A percentile compares a stretch with the other conserved stretches of the same genome.
Evolutionary conservation across 2,113 vertebrate species (phyloP).

Genomic region (Miniopterus natalensis): DNA sequence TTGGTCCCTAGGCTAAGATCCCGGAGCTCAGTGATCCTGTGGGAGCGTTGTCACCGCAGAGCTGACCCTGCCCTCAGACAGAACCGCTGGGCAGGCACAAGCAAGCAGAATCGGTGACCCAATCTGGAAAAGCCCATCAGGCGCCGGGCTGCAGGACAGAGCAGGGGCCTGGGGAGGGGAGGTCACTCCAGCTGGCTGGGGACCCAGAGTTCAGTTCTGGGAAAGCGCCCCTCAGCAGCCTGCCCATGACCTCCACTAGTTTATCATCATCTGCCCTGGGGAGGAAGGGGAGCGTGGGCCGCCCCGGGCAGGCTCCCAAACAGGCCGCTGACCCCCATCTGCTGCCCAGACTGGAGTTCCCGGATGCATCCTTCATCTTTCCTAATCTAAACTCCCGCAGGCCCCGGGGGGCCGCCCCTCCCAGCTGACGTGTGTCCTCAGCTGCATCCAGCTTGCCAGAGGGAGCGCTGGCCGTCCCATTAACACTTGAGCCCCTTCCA

Average conservation of each 20-base stretch:
- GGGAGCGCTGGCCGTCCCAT: neutral
- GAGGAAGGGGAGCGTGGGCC: neutral
- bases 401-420: neutral
- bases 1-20: neutral
- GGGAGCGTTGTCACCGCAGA: rapidly evolving
- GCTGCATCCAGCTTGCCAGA: neutral
- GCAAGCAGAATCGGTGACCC: neutral
- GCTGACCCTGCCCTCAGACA: neutral
- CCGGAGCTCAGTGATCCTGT: neutral
- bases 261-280: neutral
- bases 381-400: constrained; percentile 37
- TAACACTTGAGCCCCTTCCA: neutral
- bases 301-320: constrained; percentile 45
- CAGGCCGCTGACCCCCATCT: neutral
- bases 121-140: neutral
- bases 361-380: neutral
- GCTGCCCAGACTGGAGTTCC: constrained; percentile 23
- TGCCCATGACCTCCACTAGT: neutral
- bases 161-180: neutral
- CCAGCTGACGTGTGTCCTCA: neutral
- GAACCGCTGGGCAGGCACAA: neutral
- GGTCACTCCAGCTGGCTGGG: neutral
- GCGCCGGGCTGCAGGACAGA: neutral
- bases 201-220: neutral
- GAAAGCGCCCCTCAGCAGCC: neutral